phyloP scores from a whole-genome alignment of 2,888 invertebrate species.

The Philereme transversata region DNA sequence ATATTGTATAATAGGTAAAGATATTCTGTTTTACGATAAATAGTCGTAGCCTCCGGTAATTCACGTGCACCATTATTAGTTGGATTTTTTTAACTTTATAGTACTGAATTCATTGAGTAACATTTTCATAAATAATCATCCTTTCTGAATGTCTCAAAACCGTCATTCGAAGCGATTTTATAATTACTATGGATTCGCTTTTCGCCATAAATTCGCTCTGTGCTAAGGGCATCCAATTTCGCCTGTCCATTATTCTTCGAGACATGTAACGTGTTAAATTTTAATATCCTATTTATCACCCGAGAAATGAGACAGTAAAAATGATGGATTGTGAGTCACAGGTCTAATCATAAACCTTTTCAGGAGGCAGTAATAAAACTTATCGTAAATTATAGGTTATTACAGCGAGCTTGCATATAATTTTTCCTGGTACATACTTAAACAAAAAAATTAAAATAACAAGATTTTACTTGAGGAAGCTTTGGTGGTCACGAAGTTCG shows the following conservation, averaged over 20 bases:
- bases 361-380: not conserved
- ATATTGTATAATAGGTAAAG: constrained; percentile 6
- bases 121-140: constrained; percentile 20
- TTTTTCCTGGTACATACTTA: not conserved
- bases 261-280: constrained; percentile 36
- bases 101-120: constrained; percentile 1
- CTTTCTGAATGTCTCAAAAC: too few relatives aligned
- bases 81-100: not conserved
- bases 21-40: constrained; percentile 4
- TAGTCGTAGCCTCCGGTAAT: constrained; percentile 24
- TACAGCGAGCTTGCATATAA: not conserved
- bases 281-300: constrained; percentile 57
- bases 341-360: constrained; percentile 20
- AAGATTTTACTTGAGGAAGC: not conserved
- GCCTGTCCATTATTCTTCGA: constrained; percentile 33
- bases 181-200: not conserved
- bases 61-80: constrained; percentile 26
- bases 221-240: constrained; percentile 38
- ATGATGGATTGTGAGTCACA: constrained; percentile 45
- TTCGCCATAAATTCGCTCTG: constrained; percentile 9
- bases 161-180: too few relatives aligned
- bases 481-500: not conserved
- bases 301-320: constrained; percentile 52
- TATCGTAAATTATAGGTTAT: not conserved
- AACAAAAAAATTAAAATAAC: not conserved